Conservation (phyloP, 1,140 invertebrate genomes). For the Calosoma granatense region DNA sequence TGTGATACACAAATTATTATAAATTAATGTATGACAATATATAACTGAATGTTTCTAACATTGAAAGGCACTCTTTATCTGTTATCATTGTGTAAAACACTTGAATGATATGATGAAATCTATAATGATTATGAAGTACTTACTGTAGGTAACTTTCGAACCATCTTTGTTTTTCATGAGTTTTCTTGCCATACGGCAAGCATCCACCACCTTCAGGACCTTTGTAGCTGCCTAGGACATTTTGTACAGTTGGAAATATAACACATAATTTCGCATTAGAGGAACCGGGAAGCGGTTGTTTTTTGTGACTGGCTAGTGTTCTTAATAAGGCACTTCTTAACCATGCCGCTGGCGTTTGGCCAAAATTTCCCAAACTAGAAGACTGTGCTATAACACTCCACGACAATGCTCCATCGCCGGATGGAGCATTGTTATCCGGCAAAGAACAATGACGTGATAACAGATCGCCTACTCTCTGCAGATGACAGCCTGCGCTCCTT, state of each 20-base stretch:
- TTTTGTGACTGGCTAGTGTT: constrained; percentile 46
- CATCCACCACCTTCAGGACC: constrained; percentile 75
- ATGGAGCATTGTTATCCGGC: constrained; percentile 36
- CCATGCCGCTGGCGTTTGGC: constrained; percentile 59
- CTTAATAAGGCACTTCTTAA: constrained; percentile 52
- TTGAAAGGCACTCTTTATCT: no score
- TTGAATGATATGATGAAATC: no score
- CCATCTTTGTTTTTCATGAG: constrained; percentile 80
- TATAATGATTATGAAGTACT: no score
- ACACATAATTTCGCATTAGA: constrained; percentile 28
- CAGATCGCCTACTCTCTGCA: constrained; percentile 55
- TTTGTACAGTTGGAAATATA: constrained; percentile 63
- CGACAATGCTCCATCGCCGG: constrained; percentile 40
- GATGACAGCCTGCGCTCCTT: constrained; percentile 51
- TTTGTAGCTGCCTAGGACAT: constrained; percentile 76
- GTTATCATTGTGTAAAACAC: no score
- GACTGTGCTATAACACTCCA: constrained; percentile 74
- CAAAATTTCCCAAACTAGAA: constrained; percentile 83
- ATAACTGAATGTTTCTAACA: no score
- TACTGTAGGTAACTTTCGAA: constrained; percentile 68
- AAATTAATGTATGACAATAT: no score
- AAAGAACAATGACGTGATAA: constrained; percentile 51
- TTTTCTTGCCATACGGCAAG: constrained; percentile 73
- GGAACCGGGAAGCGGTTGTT: constrained; percentile 22
- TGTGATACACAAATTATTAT: no score